Base-by-base conservation (phyloP, 1,140 invertebrate species). In the Microvelia longipes region DNA sequence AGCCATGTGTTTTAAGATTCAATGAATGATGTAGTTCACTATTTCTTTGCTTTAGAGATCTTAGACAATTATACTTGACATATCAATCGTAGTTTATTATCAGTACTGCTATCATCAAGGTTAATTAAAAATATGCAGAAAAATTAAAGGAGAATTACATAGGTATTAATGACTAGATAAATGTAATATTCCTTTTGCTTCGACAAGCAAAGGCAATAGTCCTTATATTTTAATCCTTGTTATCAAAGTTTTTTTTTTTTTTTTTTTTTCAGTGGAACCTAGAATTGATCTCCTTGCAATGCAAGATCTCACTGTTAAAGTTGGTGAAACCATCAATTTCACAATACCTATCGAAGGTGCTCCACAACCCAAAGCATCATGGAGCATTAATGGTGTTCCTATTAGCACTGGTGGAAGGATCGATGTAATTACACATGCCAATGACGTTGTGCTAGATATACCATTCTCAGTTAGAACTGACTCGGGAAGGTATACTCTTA, bases 311-410 rank as follows among this genome's bases (percentile, higher is more conserved):
- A 89, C 89, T 29, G 92, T 98, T 1, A 88, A 88, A 75, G 94
- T 92, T 68, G 94, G 94, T 68, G 91, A 94, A 73, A 89, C 91
- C 65, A 91, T 97, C 73, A 87, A 87, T 71, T 96, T 90, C 80
- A 89, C 87, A 68, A 88, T 97, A 71, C 93, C 93, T 25, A 93
- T 97, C 71, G 89, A 91, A 79, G 90, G 89, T 0, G 89, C 90
- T 2, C 90, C 90, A 0, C 88, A 87, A 76, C 90, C 90, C 1
- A 87, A 83, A 13, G 88, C 88, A n/a, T 90, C 87, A 78, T 99
- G 97, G 97, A 87, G 87, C 29, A 86, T 94, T 71, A 93, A 97
- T 79, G 91, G 90, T 65, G 87, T 90, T 74, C 82, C 86, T 11
- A 83, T 93, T 28, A 79, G 83, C 15, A 76, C 80, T 60, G 82